Evolutionary conservation across 2,113 vertebrate genomes (phyloP), one percentile per base, ranked within the genome.

Genomic region (Phylloscopus trochiloides): DNA sequence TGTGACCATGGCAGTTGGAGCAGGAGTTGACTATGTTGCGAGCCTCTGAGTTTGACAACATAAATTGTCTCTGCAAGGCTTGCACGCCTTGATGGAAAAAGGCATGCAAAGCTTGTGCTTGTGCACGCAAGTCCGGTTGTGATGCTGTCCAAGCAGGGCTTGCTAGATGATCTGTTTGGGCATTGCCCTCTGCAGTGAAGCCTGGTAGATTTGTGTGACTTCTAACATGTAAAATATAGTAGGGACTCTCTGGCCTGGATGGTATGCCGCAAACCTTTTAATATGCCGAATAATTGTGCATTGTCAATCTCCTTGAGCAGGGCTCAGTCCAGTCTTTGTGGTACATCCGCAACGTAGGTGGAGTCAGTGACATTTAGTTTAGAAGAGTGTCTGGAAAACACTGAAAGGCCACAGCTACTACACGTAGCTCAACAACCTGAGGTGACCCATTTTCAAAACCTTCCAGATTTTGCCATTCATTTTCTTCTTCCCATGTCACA

Each of bases 131-230:
- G 16, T 54, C 28, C 1, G 2, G 15, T 42, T 72, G 29, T 55
- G 22, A 31, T 42, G 50, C 36, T 71, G 36, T 32, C 36, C 68
- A 40, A 52, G 21, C 50, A 52, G 36, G 48, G 15, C 28, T 52
- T 1, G 6, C 34, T 40, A 32, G 14, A 14, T 2, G 0, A 24
- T 71, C 50, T 54, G 50, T 12, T 17, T 1, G 3, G 36, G 29
- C 68, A 54, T 31, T 71, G 34, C 36, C 21, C 36, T 52, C 36
- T 40, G 36, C 29, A 40, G 52, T 52, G 50, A 52, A 71, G 36
- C 32, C 43, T 34, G 24, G 43, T 48, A 34, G 24, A 67, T 34
- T 32, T 32, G 36, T 42, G 29, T 42, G 29, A 32, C 50, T 71
- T 71, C 43, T 48, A 48, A 47, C 17, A 25, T 24, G 12, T 54